Percentiles rank a stretch among this genome's conserved stretches.
Evolutionary conservation across 2,113 vertebrate genomes (phyloP).

Genomic region (Tiliqua scincoides): DNA sequence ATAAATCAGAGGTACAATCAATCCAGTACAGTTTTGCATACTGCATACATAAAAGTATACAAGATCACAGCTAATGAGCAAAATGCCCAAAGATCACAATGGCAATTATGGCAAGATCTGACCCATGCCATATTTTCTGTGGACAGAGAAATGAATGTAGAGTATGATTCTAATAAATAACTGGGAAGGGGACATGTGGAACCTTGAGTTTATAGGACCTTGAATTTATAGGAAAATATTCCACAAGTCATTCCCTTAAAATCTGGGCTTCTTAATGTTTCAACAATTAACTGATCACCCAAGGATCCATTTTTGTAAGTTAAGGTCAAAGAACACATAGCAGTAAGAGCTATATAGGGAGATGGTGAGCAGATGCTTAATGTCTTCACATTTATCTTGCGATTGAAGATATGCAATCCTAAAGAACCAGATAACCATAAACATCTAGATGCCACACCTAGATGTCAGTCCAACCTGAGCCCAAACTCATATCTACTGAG

Average conservation of each 20-base stretch:
- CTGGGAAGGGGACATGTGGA: no score
- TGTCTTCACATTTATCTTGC: background rate
- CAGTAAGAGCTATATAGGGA: background rate
- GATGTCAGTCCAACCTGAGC: background rate
- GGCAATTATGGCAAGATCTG: background rate
- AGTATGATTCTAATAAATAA: background rate
- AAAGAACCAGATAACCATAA: background rate
- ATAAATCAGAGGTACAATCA: conserved; percentile 6
- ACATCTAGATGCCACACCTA: background rate
- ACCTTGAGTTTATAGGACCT: background rate
- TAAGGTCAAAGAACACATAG: background rate
- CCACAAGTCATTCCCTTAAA: background rate
- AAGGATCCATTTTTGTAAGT: background rate
- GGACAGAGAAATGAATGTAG: conserved; percentile 3
- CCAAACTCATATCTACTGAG: background rate
- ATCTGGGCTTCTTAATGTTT: background rate
- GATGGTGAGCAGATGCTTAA: background rate
- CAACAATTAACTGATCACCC: background rate
- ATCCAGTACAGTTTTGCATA: background rate
- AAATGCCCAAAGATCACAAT: background rate
- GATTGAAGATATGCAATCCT: background rate
- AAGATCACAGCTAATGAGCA: background rate
- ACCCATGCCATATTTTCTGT: background rate
- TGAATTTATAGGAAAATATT: background rate
- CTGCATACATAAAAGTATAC: background rate